These are phyloP conservation scores for Pocillopora damicornis DNA, from an alignment of 64 coral and sea anemone species.

Conservation along the genomic window DNA sequence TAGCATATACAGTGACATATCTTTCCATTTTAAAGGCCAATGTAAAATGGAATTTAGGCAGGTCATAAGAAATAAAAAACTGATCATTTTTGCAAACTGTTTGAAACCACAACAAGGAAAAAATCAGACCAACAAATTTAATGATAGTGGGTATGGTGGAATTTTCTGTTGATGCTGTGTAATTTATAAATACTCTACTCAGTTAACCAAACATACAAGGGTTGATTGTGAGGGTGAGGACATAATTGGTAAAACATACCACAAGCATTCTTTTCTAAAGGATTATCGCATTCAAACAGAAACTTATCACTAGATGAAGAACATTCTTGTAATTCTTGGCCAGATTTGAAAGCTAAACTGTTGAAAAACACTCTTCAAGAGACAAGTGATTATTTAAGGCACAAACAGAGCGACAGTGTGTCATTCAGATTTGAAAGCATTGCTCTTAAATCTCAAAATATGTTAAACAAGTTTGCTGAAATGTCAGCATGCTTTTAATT, in stretches of 20 bases:
- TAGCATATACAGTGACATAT: background rate
- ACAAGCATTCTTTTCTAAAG: constrained; percentile 9
- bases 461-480: background rate
- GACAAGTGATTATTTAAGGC: background rate
- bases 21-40: too few relatives aligned
- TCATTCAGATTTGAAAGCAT: constrained; percentile 4
- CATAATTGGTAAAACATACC: background rate
- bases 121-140: background rate
- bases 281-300: constrained; percentile 13
- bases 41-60: too few relatives aligned
- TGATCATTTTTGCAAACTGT: background rate
- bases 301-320: constrained; percentile 3
- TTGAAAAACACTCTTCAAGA: too few relatives aligned
- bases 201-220: background rate
- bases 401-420: background rate
- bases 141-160: background rate
- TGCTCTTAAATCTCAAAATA: background rate
- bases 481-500: background rate
- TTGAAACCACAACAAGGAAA: background rate
- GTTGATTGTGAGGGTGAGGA: background rate
- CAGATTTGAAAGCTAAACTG: background rate
- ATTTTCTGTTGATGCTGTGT: background rate
- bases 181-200: background rate
- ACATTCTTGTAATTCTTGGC: constrained; percentile 27
- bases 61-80: background rate